Evolutionary conservation across 2,797 vertebrate genomes (phyloP).

Genomic region (Mus minutoides): DNA sequence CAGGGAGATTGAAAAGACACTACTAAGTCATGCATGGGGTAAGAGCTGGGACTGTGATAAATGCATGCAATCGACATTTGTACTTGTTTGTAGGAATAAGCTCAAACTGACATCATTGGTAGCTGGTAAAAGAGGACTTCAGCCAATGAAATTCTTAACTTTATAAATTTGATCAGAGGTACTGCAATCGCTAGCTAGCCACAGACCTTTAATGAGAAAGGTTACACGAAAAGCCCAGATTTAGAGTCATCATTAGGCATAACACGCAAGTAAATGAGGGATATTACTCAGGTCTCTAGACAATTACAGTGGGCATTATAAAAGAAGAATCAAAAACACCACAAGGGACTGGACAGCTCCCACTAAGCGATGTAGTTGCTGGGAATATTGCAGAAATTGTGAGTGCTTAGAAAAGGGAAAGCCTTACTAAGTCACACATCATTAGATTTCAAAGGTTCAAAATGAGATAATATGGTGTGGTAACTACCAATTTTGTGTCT

Average conservation of each 20-base stretch:
- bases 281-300: background rate
- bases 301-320: background rate
- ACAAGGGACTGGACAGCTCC: background rate
- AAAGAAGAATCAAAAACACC: background rate
- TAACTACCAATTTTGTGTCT: background rate
- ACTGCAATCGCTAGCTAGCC: background rate
- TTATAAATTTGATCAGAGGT: conserved; percentile 24
- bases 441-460: conserved; percentile 21
- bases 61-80: background rate
- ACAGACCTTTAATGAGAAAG: conserved; percentile 33
- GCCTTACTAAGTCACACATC: background rate
- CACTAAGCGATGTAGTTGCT: background rate
- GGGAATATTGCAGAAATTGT: background rate
- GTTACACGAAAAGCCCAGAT: background rate
- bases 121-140: background rate
- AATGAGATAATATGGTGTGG: background rate
- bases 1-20: background rate
- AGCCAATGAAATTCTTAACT: background rate
- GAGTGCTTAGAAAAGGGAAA: background rate
- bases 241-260: background rate
- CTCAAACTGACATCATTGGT: background rate
- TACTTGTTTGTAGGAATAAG: background rate
- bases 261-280: background rate
- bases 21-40: background rate
- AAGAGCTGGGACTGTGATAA: background rate